A percentile compares a stretch with the other conserved stretches of the same genome.
phyloP scores from a whole-genome alignment of 2,113 vertebrate genomes.

The Andinoacara biseriatus region DNA sequence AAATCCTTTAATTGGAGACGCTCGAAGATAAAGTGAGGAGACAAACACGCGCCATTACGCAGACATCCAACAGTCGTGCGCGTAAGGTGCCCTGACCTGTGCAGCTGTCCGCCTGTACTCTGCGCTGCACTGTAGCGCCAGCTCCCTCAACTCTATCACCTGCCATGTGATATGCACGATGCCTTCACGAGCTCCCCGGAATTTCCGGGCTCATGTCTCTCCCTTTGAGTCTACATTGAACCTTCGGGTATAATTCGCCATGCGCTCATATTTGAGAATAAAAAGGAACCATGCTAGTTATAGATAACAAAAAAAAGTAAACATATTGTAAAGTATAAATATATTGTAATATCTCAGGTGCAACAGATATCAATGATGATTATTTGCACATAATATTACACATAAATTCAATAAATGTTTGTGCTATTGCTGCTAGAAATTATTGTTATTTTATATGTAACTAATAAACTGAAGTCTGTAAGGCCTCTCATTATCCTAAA shows the following conservation, averaged over 20 bases:
- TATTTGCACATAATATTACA: neutral
- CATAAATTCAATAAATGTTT: neutral
- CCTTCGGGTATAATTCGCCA: neutral
- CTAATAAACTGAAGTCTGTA: neutral
- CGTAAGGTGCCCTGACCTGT: neutral
- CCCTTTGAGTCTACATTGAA: neutral
- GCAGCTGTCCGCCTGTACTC: neutral
- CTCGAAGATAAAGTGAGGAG: neutral
- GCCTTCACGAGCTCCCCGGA: constrained; percentile 54
- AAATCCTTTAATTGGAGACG: constrained; percentile 27
- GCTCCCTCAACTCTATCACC: constrained; percentile 45
- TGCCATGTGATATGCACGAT: constrained; percentile 62
- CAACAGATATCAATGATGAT: fast-evolving
- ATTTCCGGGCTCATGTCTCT: neutral
- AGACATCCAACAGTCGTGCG: neutral
- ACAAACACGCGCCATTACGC: neutral
- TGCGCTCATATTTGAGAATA: neutral
- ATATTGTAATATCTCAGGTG: neutral
- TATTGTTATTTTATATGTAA: neutral
- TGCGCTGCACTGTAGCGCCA: neutral
- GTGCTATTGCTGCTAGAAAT: no score
- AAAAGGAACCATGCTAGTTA: neutral
- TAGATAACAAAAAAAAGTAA: neutral
- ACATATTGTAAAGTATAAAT: neutral
- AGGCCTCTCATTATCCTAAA: fast-evolving